Conservation (phyloP, 2,888 invertebrate species). For the Brachypalpus laphriformis region DNA sequence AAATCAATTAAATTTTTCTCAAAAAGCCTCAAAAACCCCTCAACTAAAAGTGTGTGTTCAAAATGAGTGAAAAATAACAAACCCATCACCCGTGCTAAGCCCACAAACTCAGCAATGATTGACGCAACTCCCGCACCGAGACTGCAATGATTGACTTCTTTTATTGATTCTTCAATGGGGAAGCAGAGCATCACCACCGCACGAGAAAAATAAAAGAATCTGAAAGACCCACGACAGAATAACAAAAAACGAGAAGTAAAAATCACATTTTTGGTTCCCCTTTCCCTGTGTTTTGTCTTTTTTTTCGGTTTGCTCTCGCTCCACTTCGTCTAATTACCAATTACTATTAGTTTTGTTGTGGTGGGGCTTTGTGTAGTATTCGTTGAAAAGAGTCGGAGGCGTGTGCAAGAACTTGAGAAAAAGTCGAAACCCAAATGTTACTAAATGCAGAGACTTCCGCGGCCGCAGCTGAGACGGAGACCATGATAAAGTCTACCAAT, state of each 20-base stretch:
- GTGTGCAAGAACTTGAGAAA: conserved; percentile 13
- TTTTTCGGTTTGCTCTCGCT: conserved; percentile 51
- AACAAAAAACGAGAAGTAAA: conserved; percentile 62
- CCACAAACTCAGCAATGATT: conserved; percentile 31
- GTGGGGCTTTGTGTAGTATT: conserved; percentile 38
- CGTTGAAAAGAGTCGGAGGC: conserved; percentile 19
- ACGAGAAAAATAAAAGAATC: conserved; percentile 40
- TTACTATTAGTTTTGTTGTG: conserved; percentile 46
- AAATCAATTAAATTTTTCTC: conserved; percentile 38
- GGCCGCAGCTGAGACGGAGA: conserved; percentile 7
- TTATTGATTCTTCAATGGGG: conserved; percentile 73
- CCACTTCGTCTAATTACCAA: conserved; percentile 58
- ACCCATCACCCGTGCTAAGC: conserved; percentile 1
- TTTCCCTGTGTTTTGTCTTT: conserved; percentile 53
- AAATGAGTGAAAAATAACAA: conserved; percentile 41
- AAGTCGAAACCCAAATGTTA: conserved; percentile 38
- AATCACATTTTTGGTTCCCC: conserved; percentile 56
- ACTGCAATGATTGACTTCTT: conserved; percentile 70
- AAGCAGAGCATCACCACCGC: conserved; percentile 69
- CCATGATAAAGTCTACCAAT: conserved; percentile 36
- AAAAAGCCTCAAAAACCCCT: conserved; percentile 19
- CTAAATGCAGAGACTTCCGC: conserved; percentile 23
- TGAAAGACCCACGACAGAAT: conserved; percentile 54
- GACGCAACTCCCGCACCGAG: conserved; percentile 37
- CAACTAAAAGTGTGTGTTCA: conserved; percentile 30